These are phyloP conservation scores for Phalloptychus januarius DNA, from an alignment of 2,797 vertebrate genomes.

Conservation along the genomic window DNA sequence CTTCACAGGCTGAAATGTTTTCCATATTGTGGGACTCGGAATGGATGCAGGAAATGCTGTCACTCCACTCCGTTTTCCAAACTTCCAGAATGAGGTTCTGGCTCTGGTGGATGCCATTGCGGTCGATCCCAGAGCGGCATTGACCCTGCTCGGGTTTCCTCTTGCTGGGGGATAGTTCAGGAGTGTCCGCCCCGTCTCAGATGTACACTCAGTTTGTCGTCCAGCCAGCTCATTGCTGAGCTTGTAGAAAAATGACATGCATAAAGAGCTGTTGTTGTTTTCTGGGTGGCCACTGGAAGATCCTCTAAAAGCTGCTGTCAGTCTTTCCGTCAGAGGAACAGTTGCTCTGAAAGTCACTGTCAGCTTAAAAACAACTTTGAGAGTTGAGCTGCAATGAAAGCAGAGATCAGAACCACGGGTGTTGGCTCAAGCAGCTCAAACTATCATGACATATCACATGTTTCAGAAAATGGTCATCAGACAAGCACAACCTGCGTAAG, in stretches of 20 bases:
- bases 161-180: slow-evolving; percentile 45
- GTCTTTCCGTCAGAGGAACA: slow-evolving; percentile 7
- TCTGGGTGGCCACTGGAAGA: slow-evolving; percentile 1
- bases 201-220: slow-evolving; percentile 20
- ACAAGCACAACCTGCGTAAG: neutral
- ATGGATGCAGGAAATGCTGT: slow-evolving; percentile 80
- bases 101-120: slow-evolving; percentile 66
- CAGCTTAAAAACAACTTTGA: neutral
- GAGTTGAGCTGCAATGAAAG: slow-evolving; percentile 6
- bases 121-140: slow-evolving; percentile 65
- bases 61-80: slow-evolving; percentile 72
- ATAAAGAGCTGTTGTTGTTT: slow-evolving; percentile 9
- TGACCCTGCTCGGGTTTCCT: slow-evolving; percentile 71
- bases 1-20: slow-evolving; percentile 66
- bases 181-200: slow-evolving; percentile 53
- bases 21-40: slow-evolving; percentile 72
- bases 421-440: neutral
- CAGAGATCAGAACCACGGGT: neutral
- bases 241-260: slow-evolving; percentile 16
- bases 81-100: slow-evolving; percentile 73
- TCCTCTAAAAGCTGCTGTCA: slow-evolving; percentile 7
- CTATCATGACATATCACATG: neutral
- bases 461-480: neutral
- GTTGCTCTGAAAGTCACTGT: neutral
- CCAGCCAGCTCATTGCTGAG: slow-evolving; percentile 32